Percentiles rank a stretch among this genome's conserved stretches.
phyloP scores from a whole-genome alignment of 2,888 invertebrate species.

The Nyleta sp. region DNA sequence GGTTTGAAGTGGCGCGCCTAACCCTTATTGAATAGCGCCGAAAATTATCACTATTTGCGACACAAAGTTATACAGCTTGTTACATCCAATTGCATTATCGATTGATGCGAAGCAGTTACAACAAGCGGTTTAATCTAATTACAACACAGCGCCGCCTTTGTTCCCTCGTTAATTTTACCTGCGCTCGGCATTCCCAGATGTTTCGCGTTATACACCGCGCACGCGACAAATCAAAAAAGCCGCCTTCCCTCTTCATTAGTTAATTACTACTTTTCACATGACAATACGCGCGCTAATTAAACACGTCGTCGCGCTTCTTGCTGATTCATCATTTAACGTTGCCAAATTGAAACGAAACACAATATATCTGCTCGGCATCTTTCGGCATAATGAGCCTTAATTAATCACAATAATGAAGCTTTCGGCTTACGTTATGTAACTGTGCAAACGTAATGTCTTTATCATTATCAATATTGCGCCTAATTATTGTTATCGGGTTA shows the following conservation, averaged over 20 bases:
- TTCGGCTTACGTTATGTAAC: no score
- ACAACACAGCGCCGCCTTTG: not conserved
- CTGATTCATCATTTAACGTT: conserved; percentile 17
- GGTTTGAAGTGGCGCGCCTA: conserved; percentile 14
- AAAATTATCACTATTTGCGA: conserved; percentile 28
- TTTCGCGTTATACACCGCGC: no score
- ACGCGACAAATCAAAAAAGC: no score
- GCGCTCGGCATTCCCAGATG: no score
- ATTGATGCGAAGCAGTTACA: conserved; percentile 8
- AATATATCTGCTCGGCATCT: conserved; percentile 3
- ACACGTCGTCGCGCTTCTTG: not conserved
- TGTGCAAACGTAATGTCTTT: no score
- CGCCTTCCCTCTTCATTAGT: no score
- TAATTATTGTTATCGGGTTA: no score
- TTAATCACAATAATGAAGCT: conserved; percentile 13
- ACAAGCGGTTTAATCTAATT: not conserved
- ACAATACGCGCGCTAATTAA: not conserved
- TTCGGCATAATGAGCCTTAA: not conserved
- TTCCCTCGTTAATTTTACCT: no score
- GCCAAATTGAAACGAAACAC: conserved; percentile 5
- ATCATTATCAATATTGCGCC: no score
- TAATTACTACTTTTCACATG: no score
- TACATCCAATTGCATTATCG: conserved; percentile 2
- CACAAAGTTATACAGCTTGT: conserved; percentile 11
- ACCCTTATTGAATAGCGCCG: conserved; percentile 19